phyloP scores from a whole-genome alignment of 2,113 vertebrate species.

The Dipodomys spectabilis region DNA sequence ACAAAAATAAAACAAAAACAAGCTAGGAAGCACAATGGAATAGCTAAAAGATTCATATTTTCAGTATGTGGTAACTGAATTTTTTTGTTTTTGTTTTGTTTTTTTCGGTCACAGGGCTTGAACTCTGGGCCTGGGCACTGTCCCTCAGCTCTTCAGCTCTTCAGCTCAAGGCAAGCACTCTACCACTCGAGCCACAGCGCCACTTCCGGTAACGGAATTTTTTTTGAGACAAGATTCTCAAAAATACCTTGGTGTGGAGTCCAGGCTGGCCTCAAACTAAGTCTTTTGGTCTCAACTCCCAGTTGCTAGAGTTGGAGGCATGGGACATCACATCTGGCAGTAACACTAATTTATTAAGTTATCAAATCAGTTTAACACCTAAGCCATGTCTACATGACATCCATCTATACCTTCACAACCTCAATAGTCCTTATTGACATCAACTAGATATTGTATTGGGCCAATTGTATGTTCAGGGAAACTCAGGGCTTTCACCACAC shows the following conservation, averaged over 20 bases:
- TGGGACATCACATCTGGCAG: background rate
- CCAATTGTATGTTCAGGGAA: slow-evolving; percentile 93
- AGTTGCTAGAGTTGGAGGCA: too few relatives aligned
- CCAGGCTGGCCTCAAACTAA: background rate
- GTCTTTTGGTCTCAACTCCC: background rate
- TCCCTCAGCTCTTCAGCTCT: too few relatives aligned
- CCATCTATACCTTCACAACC: slow-evolving; percentile 91
- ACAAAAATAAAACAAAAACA: too few relatives aligned
- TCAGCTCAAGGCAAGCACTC: too few relatives aligned
- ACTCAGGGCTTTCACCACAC: slow-evolving; percentile 92
- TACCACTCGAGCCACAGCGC: too few relatives aligned
- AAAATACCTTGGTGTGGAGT: background rate
- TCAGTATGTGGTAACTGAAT: background rate
- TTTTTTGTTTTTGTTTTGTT: background rate
- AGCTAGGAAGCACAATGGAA: background rate
- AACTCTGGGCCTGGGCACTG: too few relatives aligned
- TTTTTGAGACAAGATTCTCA: background rate
- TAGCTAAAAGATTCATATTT: background rate
- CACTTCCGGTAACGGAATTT: background rate
- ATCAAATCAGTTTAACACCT: background rate
- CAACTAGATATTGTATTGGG: slow-evolving; percentile 96
- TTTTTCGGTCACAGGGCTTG: too few relatives aligned
- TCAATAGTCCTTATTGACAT: slow-evolving; percentile 92
- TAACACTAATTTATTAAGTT: background rate
- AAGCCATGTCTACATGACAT: background rate